Evolutionary conservation across 2,888 invertebrate genomes (phyloP).

Genomic region (Venustoraphidia nigricollis): DNA sequence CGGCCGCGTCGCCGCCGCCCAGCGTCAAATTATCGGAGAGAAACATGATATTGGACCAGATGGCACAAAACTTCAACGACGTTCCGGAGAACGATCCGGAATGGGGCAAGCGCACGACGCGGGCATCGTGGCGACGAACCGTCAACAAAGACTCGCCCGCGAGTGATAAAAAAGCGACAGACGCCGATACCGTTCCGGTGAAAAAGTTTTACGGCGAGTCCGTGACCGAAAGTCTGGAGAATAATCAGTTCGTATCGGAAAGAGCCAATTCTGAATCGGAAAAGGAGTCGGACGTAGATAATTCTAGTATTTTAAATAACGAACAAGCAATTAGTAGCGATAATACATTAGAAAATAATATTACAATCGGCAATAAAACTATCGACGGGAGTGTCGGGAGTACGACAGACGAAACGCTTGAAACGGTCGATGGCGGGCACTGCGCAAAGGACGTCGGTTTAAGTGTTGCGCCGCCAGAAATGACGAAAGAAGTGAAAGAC

Average conservation of each 20-base stretch:
- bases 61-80: conserved; percentile 38
- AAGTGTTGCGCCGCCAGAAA: conserved; percentile 18
- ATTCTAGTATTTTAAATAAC: too few relatives aligned
- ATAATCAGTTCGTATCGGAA: too few relatives aligned
- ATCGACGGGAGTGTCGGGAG: conserved; percentile 21
- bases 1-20: conserved; percentile 10
- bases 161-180: not conserved
- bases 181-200: not conserved
- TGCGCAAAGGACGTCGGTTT: conserved; percentile 34
- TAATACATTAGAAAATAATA: too few relatives aligned
- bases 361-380: too few relatives aligned
- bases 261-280: too few relatives aligned
- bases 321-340: too few relatives aligned
- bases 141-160: not conserved
- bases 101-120: conserved; percentile 1
- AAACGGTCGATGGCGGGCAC: conserved; percentile 30
- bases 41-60: conserved; percentile 34
- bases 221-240: not conserved
- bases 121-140: conserved; percentile 2
- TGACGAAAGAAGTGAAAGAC: conserved; percentile 26
- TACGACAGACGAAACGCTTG: conserved; percentile 22
- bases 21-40: conserved; percentile 38
- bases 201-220: not conserved
- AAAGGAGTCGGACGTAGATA: too few relatives aligned
- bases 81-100: conserved; percentile 11